Base-by-base conservation (phyloP, 2,797 vertebrate species). In the Thunnus albacares region DNA sequence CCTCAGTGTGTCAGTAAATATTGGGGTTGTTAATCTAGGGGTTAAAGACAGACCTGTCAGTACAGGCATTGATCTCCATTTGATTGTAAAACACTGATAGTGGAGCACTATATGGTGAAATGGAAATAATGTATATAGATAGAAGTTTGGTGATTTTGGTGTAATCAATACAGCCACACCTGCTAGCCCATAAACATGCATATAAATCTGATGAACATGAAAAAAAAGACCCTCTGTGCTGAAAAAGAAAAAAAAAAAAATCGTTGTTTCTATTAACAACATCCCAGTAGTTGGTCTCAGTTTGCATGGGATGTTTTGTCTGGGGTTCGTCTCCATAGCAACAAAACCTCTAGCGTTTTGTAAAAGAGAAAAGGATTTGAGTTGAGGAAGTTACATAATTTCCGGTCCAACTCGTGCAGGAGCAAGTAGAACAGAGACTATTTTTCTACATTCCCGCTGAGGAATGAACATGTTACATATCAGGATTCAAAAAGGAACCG, bases 301-400 rank as follows among this genome's bases (percentile, higher is more conserved):
- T 49, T 52, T 66, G 33, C 69, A 76, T 4, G 26, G 80, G 64
- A 86, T 80, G 71, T 91, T 84, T 88, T 85, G 85, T 86, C 84
- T 85, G 71, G 56, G 65, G 56, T 82, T 58, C 2, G 47, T 92
- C 75, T 72, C 91, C 88, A 92, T 89, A 76, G 89, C 66, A 92
- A 92, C 91, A 74, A 87, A 90, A 87, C 75, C 87, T 83, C 9
- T 79, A 81, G 88, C 80, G 73, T 82, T 85, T 85, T 64, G 62
- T 72, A 58, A 88, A 49, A 87, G 70, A 61, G 61, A 76, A 80
- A 75, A 80, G 56, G 71, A 87, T 82, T 83, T 78, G 76, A 90
- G 61, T 76, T 90, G 67, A 88, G 80, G 75, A 84, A 82, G 78
- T 91, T 90, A 85, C 60, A 84, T 91, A 70, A 91, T 87, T 79